These are phyloP conservation scores for Lethenteron reissneri DNA, from an alignment of 2,113 vertebrate species.

Conservation along the genomic window DNA sequence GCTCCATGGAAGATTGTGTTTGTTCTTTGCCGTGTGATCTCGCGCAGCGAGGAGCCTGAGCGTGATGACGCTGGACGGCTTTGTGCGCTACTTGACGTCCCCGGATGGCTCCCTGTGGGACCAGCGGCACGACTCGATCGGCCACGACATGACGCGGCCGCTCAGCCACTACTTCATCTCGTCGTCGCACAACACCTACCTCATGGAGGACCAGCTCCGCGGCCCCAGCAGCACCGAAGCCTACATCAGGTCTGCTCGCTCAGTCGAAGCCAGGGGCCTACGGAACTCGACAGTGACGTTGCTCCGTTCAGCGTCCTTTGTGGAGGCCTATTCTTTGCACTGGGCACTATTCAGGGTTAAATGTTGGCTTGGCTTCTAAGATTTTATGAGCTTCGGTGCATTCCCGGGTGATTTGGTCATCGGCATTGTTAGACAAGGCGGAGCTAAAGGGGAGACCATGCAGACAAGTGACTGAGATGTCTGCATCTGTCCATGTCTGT, in stretches of 20 bases:
- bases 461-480: not conserved
- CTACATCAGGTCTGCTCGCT: constrained; percentile 48
- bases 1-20: no score
- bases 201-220: constrained; percentile 65
- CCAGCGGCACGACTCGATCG: constrained; percentile 22
- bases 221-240: constrained; percentile 82
- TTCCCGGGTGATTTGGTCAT: not conserved
- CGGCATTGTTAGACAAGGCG: not conserved
- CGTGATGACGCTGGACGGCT: constrained; percentile 63
- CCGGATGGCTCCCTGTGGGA: constrained; percentile 61
- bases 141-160: constrained; percentile 63
- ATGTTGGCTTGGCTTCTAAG: not conserved
- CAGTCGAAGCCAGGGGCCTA: no score
- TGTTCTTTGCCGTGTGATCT: no score
- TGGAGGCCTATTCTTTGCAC: no score
- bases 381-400: no score
- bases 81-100: constrained; percentile 81
- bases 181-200: constrained; percentile 85
- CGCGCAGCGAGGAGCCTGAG: no score
- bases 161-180: constrained; percentile 76
- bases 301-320: no score
- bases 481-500: not conserved
- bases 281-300: no score
- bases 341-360: not conserved
- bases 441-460: no score